phyloP scores from a whole-genome alignment of 2,888 invertebrate species.

The Acanthoscelides obtectus region DNA sequence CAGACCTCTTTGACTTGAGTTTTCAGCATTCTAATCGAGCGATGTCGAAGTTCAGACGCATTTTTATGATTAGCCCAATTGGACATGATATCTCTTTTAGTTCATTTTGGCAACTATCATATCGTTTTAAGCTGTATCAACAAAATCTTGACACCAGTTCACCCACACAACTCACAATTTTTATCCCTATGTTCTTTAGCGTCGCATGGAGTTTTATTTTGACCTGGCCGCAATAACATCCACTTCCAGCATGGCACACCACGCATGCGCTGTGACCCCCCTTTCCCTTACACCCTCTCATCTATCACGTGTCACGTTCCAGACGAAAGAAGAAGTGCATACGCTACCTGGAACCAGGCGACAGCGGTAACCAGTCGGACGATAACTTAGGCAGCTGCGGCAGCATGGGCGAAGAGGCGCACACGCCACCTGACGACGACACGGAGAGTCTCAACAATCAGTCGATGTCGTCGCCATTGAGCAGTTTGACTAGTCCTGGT shows the following conservation, averaged over 20 bases:
- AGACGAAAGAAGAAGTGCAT: constrained; percentile 98
- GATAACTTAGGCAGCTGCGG: constrained; percentile 76
- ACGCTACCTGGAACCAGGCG: constrained; percentile 85
- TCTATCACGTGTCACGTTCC: constrained; percentile 38
- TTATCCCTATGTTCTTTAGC: not conserved
- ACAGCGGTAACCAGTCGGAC: constrained; percentile 62
- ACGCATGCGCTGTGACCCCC: not conserved
- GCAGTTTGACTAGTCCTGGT: constrained; percentile 65
- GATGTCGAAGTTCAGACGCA: too few species aligned
- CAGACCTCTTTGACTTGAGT: too few species aligned
- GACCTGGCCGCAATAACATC: not conserved
- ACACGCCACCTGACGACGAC: constrained; percentile 61
- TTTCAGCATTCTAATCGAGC: too few species aligned
- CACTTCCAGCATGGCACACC: not conserved
- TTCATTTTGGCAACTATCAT: too few species aligned
- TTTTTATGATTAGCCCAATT: too few species aligned
- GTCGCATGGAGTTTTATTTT: not conserved
- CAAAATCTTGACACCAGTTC: not conserved
- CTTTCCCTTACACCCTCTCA: not conserved
- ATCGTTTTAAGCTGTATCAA: too few species aligned
- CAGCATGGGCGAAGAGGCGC: constrained; percentile 70
- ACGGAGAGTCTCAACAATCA: constrained; percentile 56
- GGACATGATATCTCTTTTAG: too few species aligned
- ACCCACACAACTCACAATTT: not conserved
- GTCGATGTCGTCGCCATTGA: constrained; percentile 59